phyloP scores from a whole-genome alignment of 2,797 vertebrate genomes.

The Gadopsis marmoratus region DNA sequence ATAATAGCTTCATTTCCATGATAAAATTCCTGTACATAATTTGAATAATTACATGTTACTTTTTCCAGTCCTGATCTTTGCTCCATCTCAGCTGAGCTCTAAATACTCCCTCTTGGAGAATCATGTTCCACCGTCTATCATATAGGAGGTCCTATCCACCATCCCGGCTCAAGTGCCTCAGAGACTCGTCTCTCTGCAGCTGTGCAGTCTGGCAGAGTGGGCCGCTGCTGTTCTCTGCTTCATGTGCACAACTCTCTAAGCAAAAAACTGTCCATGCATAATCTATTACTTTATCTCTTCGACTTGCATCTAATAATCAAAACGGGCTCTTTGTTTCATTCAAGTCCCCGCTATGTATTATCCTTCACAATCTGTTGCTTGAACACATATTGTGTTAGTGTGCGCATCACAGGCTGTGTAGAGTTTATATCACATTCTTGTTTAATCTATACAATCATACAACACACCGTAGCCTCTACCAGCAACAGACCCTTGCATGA shows the following conservation, averaged over 20 bases:
- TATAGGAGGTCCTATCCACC: constrained; percentile 10
- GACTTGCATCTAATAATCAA: constrained; percentile 40
- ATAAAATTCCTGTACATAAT: constrained; percentile 30
- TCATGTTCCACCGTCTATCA: constrained; percentile 19
- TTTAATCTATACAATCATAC: constrained; percentile 78
- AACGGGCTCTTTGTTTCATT: constrained; percentile 26
- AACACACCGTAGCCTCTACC: constrained; percentile 62
- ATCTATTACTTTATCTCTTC: constrained; percentile 51
- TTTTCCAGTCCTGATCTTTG: constrained; percentile 22
- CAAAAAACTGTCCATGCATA: constrained; percentile 68
- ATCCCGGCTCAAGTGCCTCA: constrained; percentile 58
- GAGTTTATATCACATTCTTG: constrained; percentile 79
- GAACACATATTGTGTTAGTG: constrained; percentile 55
- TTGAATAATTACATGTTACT: constrained; percentile 41
- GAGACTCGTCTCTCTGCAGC: constrained; percentile 44
- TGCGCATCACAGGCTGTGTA: constrained; percentile 63
- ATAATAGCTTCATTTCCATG: constrained; percentile 50
- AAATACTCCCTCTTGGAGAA: constrained; percentile 19
- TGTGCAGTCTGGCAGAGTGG: constrained; percentile 44
- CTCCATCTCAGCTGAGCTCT: constrained; percentile 7
- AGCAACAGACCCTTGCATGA: constrained; percentile 60
- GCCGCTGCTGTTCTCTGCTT: constrained; percentile 41
- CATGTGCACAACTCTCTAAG: constrained; percentile 53
- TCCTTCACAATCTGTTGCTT: constrained; percentile 53
- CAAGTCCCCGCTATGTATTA: constrained; percentile 30